Evolutionary conservation across 1,140 invertebrate genomes (phyloP), one percentile per base, ranked within the genome.

Genomic region (Drosophila ficusphila): DNA sequence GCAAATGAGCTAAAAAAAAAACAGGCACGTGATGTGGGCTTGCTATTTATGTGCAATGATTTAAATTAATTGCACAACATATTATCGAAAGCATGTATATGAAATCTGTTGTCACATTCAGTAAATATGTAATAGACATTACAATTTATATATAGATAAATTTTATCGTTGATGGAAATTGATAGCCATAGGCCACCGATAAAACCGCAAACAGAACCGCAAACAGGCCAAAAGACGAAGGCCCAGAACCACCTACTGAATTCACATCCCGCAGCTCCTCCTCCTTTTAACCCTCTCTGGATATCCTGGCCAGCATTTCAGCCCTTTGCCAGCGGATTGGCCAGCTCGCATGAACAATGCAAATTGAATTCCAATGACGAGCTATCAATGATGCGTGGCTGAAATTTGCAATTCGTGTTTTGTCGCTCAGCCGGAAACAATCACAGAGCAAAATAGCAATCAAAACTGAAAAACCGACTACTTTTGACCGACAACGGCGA

Each of bases 351-450:
- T 65, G 81, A 70, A 81, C 81, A 81, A 86, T 86, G 76, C 82
- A 86, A 86, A 88, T 88, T 86, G 81, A 86, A 86, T 86, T 81
- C 68, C 81, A 81, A 77, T 86, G 81, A 81, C 81, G 76, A 79
- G 81, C 61, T 86, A 74, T 81, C 77, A 88, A 67, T 88, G 82
- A 81, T 88, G 81, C 82, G 82, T 86, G 81, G 67, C 76, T 81
- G 72, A 81, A 86, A 86, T 86, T 81, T 86, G 51, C 81, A 81
- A 86, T 86, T 86, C 82, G 82, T 88, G 82, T 81, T 79, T 85
- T 79, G 64, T 76, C 81, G 60, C 47, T 76, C 79, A 69, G 41
- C 57, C 76, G 76, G 81, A 85, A 81, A 70, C 76, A 81, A 81
- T 86, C 65, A 69, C 76, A 69, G 74, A 74, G 44, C 44, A 38